These are phyloP conservation scores for Balanococcus diminutus DNA, from an alignment of 2,888 invertebrate genomes.

Conservation along the genomic window DNA sequence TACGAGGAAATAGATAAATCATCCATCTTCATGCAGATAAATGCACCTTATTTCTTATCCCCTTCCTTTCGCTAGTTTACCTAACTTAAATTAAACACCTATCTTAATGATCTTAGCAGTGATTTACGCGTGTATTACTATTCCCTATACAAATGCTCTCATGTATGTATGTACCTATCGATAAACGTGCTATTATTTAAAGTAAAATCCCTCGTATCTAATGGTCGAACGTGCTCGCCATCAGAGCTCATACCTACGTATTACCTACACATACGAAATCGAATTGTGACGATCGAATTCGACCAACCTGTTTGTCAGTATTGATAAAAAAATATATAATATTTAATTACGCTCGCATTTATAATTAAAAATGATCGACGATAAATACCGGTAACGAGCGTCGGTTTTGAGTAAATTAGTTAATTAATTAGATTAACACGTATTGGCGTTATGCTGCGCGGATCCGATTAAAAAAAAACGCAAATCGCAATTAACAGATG, in stretches of 20 bases:
- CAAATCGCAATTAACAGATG: slow-evolving; percentile 29
- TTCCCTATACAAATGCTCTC: not conserved
- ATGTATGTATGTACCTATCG: not conserved
- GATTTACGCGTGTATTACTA: not conserved
- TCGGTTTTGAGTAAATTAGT: slow-evolving; percentile 14
- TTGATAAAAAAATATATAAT: not conserved
- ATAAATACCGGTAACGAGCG: slow-evolving; percentile 29
- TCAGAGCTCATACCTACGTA: not conserved
- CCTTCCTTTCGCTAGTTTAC: not conserved
- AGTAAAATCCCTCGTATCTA: not conserved
- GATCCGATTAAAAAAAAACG: not conserved
- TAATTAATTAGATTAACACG: slow-evolving; percentile 35
- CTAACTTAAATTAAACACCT: not conserved
- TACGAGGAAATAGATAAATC: not conserved
- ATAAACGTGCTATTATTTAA: not conserved
- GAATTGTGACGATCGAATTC: not conserved
- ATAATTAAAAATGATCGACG: slow-evolving; percentile 9
- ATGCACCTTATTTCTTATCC: not conserved
- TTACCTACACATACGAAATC: not conserved
- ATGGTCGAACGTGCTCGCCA: not conserved
- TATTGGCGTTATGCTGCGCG: not conserved
- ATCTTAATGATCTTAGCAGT: not conserved
- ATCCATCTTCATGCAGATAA: not conserved
- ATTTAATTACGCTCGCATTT: slow-evolving; percentile 3
- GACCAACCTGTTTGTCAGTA: not conserved